These are phyloP conservation scores for Dasypogon diadema DNA, from an alignment of 2,888 invertebrate genomes.

Conservation along the genomic window DNA sequence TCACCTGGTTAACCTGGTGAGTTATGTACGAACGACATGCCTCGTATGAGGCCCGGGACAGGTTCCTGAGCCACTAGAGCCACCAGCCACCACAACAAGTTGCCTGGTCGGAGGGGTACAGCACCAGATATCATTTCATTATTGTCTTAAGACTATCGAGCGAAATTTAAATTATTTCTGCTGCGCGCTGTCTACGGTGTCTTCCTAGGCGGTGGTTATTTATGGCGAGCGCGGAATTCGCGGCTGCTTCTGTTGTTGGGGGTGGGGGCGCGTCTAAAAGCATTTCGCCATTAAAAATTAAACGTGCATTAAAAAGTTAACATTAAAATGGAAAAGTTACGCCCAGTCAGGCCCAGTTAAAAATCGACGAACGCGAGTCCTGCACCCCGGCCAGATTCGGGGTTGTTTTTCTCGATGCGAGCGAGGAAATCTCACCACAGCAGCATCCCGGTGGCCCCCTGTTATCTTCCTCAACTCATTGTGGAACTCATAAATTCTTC, in stretches of 20 bases:
- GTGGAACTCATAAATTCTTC: constrained; percentile 54
- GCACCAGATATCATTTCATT: constrained; percentile 48
- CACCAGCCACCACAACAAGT: constrained; percentile 30
- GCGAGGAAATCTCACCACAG: neutral
- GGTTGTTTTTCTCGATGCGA: too few relatives aligned
- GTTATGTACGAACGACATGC: constrained; percentile 56
- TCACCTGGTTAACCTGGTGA: constrained; percentile 58
- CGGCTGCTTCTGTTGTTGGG: constrained; percentile 1
- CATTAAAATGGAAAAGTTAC: constrained; percentile 54
- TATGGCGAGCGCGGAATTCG: constrained; percentile 33
- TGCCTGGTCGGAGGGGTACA: constrained; percentile 32
- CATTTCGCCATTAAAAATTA: constrained; percentile 60
- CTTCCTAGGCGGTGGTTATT: constrained; percentile 24
- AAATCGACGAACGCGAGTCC: constrained; percentile 11
- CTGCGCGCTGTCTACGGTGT: constrained; percentile 19
- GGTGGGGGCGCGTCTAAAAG: constrained; percentile 43
- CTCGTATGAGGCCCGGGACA: constrained; percentile 36
- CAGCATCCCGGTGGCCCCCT: neutral
- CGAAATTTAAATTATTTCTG: constrained; percentile 45
- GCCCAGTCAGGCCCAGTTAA: constrained; percentile 10
- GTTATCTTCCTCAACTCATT: constrained; percentile 26
- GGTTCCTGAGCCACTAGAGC: constrained; percentile 14
- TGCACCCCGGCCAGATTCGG: neutral
- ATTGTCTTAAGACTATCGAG: constrained; percentile 44
- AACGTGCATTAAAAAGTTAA: constrained; percentile 61